Base-by-base conservation (phyloP, 2,113 vertebrate species). In the Plectropomus leopardus region DNA sequence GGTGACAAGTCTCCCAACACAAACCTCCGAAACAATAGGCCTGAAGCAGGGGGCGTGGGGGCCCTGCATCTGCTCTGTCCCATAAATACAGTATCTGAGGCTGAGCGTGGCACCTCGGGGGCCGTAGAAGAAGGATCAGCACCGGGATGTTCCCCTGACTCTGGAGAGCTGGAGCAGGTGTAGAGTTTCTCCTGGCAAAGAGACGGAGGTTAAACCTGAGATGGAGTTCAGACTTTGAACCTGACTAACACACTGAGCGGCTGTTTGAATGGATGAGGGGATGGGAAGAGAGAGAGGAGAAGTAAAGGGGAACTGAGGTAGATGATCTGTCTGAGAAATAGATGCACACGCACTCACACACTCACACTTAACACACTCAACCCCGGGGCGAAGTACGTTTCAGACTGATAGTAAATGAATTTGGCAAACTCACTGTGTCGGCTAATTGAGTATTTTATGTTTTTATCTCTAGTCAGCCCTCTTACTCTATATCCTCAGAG, bases 201-300 rank as follows among this genome's bases (percentile, higher is more conserved):
- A 78, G 72, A 51, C 50, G 28, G 64, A 50, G 45, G 13, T 16
- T 66, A 28, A 66, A 50, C 64, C 28, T 66, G 4, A 78, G 75
- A 55, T 58, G 60, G 70, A 82, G 83, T 74, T 68, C 72, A 77
- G 71, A 82, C 88, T 92, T 89, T 92, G 89, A 93, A 93, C 76
- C 80, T 78, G 82, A 77, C 74, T 60, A 76, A 88, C 59, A 55
- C 74, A 61, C 71, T 44, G 19, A 68, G 83, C 59, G 40, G 64
- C 69, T 59, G 72, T 76, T 54, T 89, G 69, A 84, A 89, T 76
- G 67, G 66, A 80, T 76, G 87, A 84, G 47, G 55, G 42, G 74
- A 82, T 65, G 34, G 77, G 40, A 40, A 73, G 73, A 60, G 74
- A 68, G 60, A 23, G 78, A 68, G 65, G 64, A 45, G 71, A 78